phyloP scores from a whole-genome alignment of 2,888 invertebrate species.

The Cordilura impudica region DNA sequence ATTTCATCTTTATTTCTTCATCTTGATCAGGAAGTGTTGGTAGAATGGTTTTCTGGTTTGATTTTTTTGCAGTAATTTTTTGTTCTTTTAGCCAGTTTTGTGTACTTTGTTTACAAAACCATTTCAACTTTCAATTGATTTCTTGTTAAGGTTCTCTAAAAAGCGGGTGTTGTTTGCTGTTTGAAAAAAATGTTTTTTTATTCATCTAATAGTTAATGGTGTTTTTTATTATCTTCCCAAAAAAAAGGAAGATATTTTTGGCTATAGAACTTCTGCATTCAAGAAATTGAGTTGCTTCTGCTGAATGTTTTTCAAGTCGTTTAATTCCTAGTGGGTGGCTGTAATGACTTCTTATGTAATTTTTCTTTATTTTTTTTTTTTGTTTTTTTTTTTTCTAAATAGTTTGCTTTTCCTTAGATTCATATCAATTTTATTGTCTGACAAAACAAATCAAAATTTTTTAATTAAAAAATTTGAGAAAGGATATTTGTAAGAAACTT shows the following conservation, averaged over 20 bases:
- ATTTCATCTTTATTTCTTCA: constrained; percentile 56
- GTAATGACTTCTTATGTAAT: constrained; percentile 49
- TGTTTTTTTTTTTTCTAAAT: background rate
- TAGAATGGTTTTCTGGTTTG: constrained; percentile 22
- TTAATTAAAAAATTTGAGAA: constrained; percentile 45
- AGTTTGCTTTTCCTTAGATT: constrained; percentile 44
- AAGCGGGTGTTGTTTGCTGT: constrained; percentile 23
- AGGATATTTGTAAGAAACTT: constrained; percentile 1
- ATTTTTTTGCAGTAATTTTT: background rate
- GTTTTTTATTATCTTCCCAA: constrained; percentile 13
- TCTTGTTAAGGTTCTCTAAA: constrained; percentile 36
- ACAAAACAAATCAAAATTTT: constrained; percentile 32
- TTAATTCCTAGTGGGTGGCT: constrained; percentile 56
- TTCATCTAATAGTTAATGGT: constrained; percentile 11
- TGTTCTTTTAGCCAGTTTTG: constrained; percentile 5
- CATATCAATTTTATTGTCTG: constrained; percentile 41
- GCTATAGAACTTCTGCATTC: constrained; percentile 12
- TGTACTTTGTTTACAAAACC: constrained; percentile 37
- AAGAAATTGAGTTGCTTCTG: constrained; percentile 46
- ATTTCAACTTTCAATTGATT: constrained; percentile 51
- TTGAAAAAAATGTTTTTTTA: no score
- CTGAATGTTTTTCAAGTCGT: constrained; percentile 13
- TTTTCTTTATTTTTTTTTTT: constrained; percentile 4
- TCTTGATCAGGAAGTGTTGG: constrained; percentile 60
- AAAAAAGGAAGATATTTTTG: background rate